Base-by-base conservation (phyloP, 2,888 invertebrate species). In the Latrodectus elegans region DNA sequence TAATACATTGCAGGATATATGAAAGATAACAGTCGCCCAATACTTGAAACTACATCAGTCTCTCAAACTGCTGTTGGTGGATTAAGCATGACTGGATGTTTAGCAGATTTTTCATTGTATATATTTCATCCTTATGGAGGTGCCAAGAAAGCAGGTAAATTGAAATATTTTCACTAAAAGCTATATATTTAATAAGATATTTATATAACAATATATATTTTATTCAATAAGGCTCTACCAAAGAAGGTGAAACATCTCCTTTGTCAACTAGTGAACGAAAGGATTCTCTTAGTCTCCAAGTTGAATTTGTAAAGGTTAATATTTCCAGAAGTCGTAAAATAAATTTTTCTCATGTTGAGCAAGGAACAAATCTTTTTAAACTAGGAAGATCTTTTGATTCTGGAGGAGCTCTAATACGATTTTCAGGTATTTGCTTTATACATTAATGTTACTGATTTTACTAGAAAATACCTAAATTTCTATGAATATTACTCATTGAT, bases 61-160 rank as follows among this genome's bases (percentile, higher is more conserved):
- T 83, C 38, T 38, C 89, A 89, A 72, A 89, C 90, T 8, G 90
- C 89, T 0, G 95, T 95, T 91, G 97, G 97, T 53, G 97, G 97
- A 0, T 93, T 97, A 2, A 97, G 98, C 92, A 97, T 99, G 9
- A 99, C 99, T 0, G 98, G 98, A 0, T 98, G 97, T 91, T 94
- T 99, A 88, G 97, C 98, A 0, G 98, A 99, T 93, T 99, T 99
- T 93, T 98, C 97, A 2, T 96, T 99, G 4, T 98, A 97, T 93
- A 97, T 99, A 91, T 99, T 99, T 93, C 99, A 99, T 93, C 99
- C 99, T 0, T 99, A 99, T 92, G 98, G 98, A 10, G 96, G 96
- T 75, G 95, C 95, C 8, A 97, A 97, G 92, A 97, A 97, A 92
- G 94, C 96, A 77, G 95, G 95, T 91, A 90, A 74, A 53, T 84